Conservation (phyloP, 2,113 vertebrate species). For the Lophius piscatorius region DNA sequence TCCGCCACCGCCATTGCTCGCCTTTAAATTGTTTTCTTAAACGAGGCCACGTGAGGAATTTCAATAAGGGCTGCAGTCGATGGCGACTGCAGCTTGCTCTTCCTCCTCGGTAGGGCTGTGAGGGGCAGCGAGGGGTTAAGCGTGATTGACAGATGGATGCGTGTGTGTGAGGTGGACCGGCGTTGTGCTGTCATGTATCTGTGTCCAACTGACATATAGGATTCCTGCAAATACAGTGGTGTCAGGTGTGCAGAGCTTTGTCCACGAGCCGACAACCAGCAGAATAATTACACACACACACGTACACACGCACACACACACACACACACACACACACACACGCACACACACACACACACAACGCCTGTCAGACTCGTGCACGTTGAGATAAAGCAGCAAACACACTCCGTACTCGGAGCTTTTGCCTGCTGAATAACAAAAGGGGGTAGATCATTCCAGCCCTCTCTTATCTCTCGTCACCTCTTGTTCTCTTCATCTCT, state of each 20-base stretch:
- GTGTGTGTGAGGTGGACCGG: constrained; percentile 22
- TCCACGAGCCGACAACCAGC: constrained; percentile 30
- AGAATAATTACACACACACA: constrained; percentile 39
- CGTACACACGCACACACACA: constrained; percentile 11
- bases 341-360: no score
- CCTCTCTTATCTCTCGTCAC: constrained; percentile 53
- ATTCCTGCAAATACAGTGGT: constrained; percentile 31
- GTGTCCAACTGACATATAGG: no score
- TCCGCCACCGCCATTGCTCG: constrained; percentile 25
- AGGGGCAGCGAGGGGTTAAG: constrained; percentile 40
- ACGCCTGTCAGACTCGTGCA: constrained; percentile 45
- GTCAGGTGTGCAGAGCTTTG: constrained; percentile 44
- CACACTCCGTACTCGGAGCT: constrained; percentile 41
- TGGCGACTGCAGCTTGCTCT: constrained; percentile 20
- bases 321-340: constrained; percentile 13
- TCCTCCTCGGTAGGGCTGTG: constrained; percentile 12
- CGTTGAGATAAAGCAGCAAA: constrained; percentile 50
- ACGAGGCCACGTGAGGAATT: constrained; percentile 68
- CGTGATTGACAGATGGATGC: constrained; percentile 37
- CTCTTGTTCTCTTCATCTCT: constrained; percentile 52
- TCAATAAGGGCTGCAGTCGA: constrained; percentile 54
- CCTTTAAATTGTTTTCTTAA: constrained; percentile 69
- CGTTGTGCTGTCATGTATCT: no score
- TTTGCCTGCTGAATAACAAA: constrained; percentile 59
- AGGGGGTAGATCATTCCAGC: constrained; percentile 37